These are phyloP conservation scores for Hydrolagus affinis DNA, from an alignment of 2,113 vertebrate species.

Conservation along the genomic window DNA sequence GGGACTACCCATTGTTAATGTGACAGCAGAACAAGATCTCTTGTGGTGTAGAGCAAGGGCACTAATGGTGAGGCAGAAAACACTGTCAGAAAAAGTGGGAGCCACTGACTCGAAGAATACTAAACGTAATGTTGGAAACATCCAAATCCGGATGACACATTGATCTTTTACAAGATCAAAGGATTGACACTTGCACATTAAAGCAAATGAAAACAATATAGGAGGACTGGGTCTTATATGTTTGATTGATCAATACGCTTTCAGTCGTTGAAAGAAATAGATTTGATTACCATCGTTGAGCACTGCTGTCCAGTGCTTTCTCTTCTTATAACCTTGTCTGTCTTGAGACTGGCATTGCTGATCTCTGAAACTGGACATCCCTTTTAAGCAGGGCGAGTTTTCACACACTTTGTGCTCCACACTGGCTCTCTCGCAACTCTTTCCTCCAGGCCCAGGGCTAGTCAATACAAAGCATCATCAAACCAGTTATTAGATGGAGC, in stretches of 20 bases:
- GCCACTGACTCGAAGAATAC: too few species aligned
- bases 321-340: slow-evolving; percentile 67
- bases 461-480: slow-evolving; percentile 16
- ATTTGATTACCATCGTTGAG: slow-evolving; percentile 61
- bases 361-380: slow-evolving; percentile 79
- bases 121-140: too few species aligned
- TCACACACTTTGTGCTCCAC: slow-evolving; percentile 90
- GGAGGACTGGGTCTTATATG: not conserved
- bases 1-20: too few species aligned
- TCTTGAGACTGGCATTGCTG: slow-evolving; percentile 88
- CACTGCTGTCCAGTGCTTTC: slow-evolving; percentile 71
- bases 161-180: too few species aligned
- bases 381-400: slow-evolving; percentile 75
- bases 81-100: too few species aligned
- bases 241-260: not conserved
- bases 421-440: slow-evolving; percentile 68
- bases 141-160: too few species aligned
- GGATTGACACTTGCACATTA: too few species aligned
- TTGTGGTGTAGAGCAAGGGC: too few species aligned
- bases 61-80: too few species aligned
- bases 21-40: too few species aligned
- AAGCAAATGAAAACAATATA: not conserved
- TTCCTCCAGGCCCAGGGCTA: slow-evolving; percentile 81
- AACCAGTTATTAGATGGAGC: not conserved
- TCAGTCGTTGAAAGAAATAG: not conserved